Evolutionary conservation across 2,113 vertebrate species (phyloP), one percentile per base, ranked within the genome.

Genomic region (Urocolius indicus): DNA sequence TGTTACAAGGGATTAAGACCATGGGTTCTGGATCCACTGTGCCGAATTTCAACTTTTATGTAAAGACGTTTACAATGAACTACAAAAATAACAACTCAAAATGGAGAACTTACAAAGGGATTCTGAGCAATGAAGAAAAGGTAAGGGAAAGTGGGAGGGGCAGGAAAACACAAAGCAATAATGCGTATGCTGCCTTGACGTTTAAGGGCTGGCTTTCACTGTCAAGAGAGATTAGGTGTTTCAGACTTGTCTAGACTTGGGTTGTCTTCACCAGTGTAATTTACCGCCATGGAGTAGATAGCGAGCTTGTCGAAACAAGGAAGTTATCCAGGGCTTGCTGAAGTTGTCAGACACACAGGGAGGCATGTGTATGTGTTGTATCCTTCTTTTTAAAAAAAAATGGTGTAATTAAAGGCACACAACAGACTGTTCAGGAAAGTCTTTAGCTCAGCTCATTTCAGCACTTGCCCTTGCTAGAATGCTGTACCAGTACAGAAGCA

Each of bases 51-150:
- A 98, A 98, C 95, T 98, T 97, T 45, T 99, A 98, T 7, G 98
- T 99, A 38, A 97, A 98, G 96, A 98, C 97, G 38, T 99, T 98
- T 96, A 97, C 97, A 85, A 96, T 99, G 87, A 96, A 97, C 87
- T 98, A 98, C 94, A 98, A 95, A 97, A 98, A 97, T 91, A 98
- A 98, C 92, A 98, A 97, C 85, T 98, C 97, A 1, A 98, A 98
- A 88, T 99, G 98, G 98, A 98, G 90, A 89, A 97, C 95, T 19
- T 99, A 98, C 94, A 98, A 97, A 78, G 98, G 97, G 89, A 96
- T 98, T 63, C 92, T 98, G 43, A 97, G 93, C 91, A 97, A 96
- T 26, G 96, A 98, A 87, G 98, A 98, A 91, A 98, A 98, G 98
- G 98, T 98, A 95, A 98, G 97, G 76, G 57, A 63, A 78, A 68